Conservation (phyloP, 2,888 invertebrate genomes). For the Drosophila limbata region DNA sequence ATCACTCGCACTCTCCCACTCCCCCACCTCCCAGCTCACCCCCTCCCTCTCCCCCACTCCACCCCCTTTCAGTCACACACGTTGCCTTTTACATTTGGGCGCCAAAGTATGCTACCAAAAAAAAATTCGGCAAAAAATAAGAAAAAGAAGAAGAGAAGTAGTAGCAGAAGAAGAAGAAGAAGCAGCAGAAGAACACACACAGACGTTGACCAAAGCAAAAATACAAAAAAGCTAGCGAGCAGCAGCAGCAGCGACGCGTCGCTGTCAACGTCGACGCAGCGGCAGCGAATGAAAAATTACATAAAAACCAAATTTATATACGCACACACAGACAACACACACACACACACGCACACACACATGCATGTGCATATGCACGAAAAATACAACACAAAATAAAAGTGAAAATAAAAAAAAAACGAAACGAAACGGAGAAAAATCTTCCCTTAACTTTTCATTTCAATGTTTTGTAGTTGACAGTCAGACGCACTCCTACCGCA, state of each 20-base stretch:
- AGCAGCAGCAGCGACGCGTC: constrained; percentile 8
- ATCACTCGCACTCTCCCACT: constrained; percentile 23
- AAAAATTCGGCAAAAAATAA: constrained; percentile 18
- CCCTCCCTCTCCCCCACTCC: not conserved
- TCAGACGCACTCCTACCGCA: constrained; percentile 43
- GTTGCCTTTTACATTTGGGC: constrained; percentile 63
- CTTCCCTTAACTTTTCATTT: constrained; percentile 75
- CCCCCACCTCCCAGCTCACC: not conserved
- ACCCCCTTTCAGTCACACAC: not conserved
- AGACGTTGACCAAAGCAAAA: constrained; percentile 47
- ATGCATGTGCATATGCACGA: constrained; percentile 55
- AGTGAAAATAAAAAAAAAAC: constrained; percentile 15
- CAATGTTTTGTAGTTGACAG: constrained; percentile 79
- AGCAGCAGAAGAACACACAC: constrained; percentile 8
- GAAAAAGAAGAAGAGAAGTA: not conserved
- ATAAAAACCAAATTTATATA: constrained; percentile 79
- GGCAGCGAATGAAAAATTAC: constrained; percentile 75
- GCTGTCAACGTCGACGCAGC: constrained; percentile 43
- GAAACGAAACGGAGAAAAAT: constrained; percentile 58
- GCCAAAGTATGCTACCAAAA: constrained; percentile 65
- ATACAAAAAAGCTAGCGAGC: constrained; percentile 10
- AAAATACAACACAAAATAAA: constrained; percentile 34
- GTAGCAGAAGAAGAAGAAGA: not conserved
- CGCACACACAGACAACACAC: no score
- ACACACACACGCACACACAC: constrained; percentile 32